Evolutionary conservation across 53 echinoderm and acorn worm species (phyloP).

Genomic region (Paelopatides confundens): DNA sequence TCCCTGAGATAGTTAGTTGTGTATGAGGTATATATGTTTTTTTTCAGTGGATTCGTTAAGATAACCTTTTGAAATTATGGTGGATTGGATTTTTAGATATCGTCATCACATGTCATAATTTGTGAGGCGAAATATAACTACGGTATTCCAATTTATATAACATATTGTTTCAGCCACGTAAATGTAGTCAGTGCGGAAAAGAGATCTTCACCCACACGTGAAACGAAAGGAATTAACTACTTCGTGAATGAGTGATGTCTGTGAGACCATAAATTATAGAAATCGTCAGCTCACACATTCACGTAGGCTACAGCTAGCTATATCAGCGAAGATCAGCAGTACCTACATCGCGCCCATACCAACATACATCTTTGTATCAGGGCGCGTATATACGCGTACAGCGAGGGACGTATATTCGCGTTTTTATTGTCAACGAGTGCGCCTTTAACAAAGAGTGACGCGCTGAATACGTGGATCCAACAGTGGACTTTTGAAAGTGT

Average conservation of each 20-base stretch:
- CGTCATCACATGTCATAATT: background rate
- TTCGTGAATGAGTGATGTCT: slow-evolving; percentile 27
- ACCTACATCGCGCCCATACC: background rate
- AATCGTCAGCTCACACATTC: background rate
- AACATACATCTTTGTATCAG: background rate
- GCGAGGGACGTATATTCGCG: background rate
- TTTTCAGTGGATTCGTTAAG: background rate
- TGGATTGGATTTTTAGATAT: background rate
- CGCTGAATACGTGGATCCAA: no score
- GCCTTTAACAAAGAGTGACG: no score
- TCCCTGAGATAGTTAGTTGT: background rate
- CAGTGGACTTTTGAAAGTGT: background rate
- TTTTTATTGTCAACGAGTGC: no score
- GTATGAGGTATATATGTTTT: background rate
- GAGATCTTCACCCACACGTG: slow-evolving; percentile 2
- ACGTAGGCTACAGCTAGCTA: background rate
- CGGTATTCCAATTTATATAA: background rate
- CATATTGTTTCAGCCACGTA: background rate
- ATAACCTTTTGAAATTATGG: slow-evolving; percentile 4
- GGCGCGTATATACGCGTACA: background rate
- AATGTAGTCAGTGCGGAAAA: background rate
- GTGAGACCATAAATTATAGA: background rate
- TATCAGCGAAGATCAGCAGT: background rate
- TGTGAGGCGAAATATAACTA: background rate
- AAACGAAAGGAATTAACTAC: slow-evolving; percentile 23